Evolutionary conservation across 1,140 invertebrate species (phyloP), one percentile per base, ranked within the genome.

Genomic region (Zaprionus capensis): DNA sequence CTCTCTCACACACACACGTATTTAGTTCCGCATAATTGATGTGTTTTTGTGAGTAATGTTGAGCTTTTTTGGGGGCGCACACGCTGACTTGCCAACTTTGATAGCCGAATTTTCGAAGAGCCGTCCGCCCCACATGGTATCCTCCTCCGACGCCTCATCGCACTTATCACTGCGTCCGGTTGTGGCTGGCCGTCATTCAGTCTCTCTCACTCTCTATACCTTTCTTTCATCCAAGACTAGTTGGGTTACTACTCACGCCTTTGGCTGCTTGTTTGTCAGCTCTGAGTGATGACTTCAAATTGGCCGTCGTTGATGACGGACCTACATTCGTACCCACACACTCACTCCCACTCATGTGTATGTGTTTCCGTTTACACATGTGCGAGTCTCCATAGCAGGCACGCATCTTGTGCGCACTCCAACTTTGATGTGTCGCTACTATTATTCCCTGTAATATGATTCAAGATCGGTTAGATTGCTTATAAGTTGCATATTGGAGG

Each of bases 41-140:
- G 84, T 88, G 81, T 84, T 88, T 84, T 88, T 84, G 84, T 88
- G 84, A 90, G 81, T 87, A 90, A 88, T 90, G 84, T 71, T 70
- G 55, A 88, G 76, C 71, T 78, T 82, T 77, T 73, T 66, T 73
- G 49, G 63, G 76, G 73, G 69, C 55, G 57, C 80, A 72, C 65
- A 70, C 69, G 81, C 81, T 87, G 84, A 84, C 84, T 87, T 87
- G 71, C 84, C 74, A 81, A 84, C 84, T 87, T 81, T 68, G 49
- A 59, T 51, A 22, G 46, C 20, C 20, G 46, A 24, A 51, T 24
- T 51, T 51, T 22, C 6, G 20, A 22, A 51, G 4, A 24, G 46
- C 46, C 11, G 20, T 20, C n/a, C 44, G 44, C 46, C 20, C 46
- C 46, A 12, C 20, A 20, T 22, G 20, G 11, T 14, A 24, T 14